These are phyloP conservation scores for Riparia riparia DNA, from an alignment of 2,113 vertebrate species.

Conservation along the genomic window DNA sequence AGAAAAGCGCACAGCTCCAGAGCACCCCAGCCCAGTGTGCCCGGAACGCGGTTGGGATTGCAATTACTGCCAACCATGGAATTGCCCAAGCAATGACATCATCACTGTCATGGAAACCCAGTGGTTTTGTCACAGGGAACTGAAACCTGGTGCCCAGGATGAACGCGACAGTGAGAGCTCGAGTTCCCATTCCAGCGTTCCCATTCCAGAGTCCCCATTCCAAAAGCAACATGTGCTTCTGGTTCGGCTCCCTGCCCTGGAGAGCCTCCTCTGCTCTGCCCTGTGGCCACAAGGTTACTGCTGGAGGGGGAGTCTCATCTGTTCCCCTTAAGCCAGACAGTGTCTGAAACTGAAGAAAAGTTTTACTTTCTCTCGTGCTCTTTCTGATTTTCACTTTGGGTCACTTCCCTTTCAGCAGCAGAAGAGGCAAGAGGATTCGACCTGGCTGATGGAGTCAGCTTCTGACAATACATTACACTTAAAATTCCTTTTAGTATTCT, in stretches of 20 bases:
- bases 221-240: not conserved
- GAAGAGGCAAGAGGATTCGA: conserved; percentile 3
- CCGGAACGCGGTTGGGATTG: accelerated
- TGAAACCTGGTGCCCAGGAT: not conserved
- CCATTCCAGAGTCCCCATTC: not conserved
- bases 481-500: conserved; percentile 69
- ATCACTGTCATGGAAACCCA: not conserved
- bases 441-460: not conserved
- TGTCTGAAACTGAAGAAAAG: not conserved
- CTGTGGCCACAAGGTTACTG: not conserved
- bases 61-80: not conserved
- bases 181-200: not conserved
- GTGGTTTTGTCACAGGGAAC: not conserved
- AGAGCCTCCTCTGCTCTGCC: not conserved
- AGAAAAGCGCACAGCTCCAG: not conserved
- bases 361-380: not conserved
- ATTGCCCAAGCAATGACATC: not conserved
- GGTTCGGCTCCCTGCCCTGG: not conserved
- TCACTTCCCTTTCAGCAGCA: not conserved
- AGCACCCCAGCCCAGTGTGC: not conserved
- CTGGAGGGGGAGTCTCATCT: not conserved
- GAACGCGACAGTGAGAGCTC: not conserved
- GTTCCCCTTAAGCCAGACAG: not conserved
- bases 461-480: conserved; percentile 55
- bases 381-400: not conserved